Percentiles rank a stretch among this genome's conserved stretches.
Evolutionary conservation across 2,888 invertebrate species (phyloP).

Genomic region (Drosophila lutescens): DNA sequence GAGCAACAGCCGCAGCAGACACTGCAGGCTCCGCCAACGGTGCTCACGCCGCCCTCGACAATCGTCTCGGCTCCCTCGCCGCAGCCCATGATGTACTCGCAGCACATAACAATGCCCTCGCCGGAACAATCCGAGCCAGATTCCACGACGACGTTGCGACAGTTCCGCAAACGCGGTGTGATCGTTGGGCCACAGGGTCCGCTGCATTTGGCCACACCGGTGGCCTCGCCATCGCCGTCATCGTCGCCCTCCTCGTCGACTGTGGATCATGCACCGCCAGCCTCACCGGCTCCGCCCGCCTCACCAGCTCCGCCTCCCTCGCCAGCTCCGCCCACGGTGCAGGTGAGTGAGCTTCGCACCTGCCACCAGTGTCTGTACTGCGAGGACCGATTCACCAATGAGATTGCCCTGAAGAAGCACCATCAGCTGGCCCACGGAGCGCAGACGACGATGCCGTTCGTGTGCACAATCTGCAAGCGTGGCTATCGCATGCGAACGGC

Average conservation of each 20-base stretch:
- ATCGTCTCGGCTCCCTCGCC: slow-evolving; percentile 65
- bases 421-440: slow-evolving; percentile 77
- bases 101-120: slow-evolving; percentile 74
- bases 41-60: slow-evolving; percentile 65
- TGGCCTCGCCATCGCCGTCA: slow-evolving; percentile 48
- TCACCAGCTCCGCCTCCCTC: slow-evolving; percentile 22
- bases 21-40: slow-evolving; percentile 59
- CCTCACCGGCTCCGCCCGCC: slow-evolving; percentile 27
- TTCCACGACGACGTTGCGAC: slow-evolving; percentile 80
- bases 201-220: slow-evolving; percentile 38
- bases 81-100: slow-evolving; percentile 40
- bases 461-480: slow-evolving; percentile 80
- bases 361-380: slow-evolving; percentile 75
- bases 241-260: slow-evolving; percentile 75
- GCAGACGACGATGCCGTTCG: slow-evolving; percentile 72
- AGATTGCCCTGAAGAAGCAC: slow-evolving; percentile 78
- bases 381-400: slow-evolving; percentile 77
- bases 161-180: slow-evolving; percentile 72
- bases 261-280: slow-evolving; percentile 35
- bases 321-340: slow-evolving; percentile 13
- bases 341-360: slow-evolving; percentile 60
- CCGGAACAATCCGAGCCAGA: slow-evolving; percentile 82
- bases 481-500: slow-evolving; percentile 80
- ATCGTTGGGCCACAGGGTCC: slow-evolving; percentile 38
- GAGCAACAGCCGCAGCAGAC: slow-evolving; percentile 41